Evolutionary conservation across 2,113 vertebrate genomes (phyloP).

Genomic region (Rhodinocichla rosea): DNA sequence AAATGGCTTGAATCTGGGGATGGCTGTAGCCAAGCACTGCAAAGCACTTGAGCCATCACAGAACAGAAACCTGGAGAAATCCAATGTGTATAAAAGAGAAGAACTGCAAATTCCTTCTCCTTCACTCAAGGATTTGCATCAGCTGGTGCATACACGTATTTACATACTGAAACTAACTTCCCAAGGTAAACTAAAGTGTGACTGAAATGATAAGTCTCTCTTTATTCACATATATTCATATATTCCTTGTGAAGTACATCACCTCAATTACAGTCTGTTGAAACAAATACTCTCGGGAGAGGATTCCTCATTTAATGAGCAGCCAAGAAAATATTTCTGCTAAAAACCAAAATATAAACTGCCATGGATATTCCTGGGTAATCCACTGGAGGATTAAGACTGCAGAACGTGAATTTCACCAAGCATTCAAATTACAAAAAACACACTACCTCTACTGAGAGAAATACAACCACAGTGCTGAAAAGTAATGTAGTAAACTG

Average conservation of each 20-base stretch:
- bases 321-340: background rate
- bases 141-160: fast-evolving
- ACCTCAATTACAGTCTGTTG: background rate
- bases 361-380: background rate
- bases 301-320: background rate
- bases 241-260: background rate
- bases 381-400: background rate
- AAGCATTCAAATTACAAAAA: background rate
- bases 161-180: background rate
- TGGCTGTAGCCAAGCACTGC: background rate
- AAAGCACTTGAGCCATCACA: background rate
- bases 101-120: background rate
- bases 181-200: background rate
- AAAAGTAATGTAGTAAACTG: background rate
- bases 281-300: background rate
- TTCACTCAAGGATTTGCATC: background rate
- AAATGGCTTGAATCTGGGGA: background rate
- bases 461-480: background rate
- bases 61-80: background rate
- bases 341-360: background rate
- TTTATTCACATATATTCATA: background rate
- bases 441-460: background rate
- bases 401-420: background rate
- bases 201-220: background rate
- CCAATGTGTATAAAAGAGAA: background rate